Evolutionary conservation across 2,888 invertebrate genomes (phyloP).

Genomic region (Steinernema hermaphroditum): DNA sequence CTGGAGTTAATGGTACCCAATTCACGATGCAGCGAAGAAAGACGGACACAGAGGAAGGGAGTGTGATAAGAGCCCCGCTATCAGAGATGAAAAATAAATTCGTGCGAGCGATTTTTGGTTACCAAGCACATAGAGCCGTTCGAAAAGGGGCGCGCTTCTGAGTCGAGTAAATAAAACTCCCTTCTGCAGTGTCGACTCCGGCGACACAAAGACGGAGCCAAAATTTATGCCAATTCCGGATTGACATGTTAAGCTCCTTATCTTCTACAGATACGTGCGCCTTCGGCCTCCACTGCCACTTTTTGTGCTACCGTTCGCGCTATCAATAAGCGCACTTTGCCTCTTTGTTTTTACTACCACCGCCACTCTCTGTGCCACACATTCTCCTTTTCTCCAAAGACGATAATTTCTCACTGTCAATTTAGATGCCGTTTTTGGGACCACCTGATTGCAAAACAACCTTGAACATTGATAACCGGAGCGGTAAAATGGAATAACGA

Average conservation of each 20-base stretch:
- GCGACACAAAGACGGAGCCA: neutral
- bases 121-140: neutral
- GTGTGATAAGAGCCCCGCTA: conserved; percentile 1
- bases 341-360: conserved; percentile 4
- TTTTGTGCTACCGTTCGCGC: conserved; percentile 6
- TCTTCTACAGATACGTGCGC: neutral
- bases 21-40: neutral
- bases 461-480: too few species aligned
- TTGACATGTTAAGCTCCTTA: neutral
- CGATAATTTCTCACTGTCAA: conserved; percentile 2
- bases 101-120: conserved; percentile 16
- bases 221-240: neutral
- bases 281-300: neutral
- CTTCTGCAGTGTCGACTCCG: neutral
- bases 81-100: conserved; percentile 18
- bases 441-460: too few species aligned
- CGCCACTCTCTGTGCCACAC: neutral
- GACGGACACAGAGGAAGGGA: neutral
- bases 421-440: too few species aligned
- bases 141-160: neutral
- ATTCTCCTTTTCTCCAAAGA: neutral
- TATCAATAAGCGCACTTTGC: conserved; percentile 2
- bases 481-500: too few species aligned
- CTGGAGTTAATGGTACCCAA: conserved; percentile 9
- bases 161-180: neutral